A percentile compares a stretch with the other conserved stretches of the same genome.
phyloP scores from a whole-genome alignment of 2,113 vertebrate genomes.

The Tringa solitaria region DNA sequence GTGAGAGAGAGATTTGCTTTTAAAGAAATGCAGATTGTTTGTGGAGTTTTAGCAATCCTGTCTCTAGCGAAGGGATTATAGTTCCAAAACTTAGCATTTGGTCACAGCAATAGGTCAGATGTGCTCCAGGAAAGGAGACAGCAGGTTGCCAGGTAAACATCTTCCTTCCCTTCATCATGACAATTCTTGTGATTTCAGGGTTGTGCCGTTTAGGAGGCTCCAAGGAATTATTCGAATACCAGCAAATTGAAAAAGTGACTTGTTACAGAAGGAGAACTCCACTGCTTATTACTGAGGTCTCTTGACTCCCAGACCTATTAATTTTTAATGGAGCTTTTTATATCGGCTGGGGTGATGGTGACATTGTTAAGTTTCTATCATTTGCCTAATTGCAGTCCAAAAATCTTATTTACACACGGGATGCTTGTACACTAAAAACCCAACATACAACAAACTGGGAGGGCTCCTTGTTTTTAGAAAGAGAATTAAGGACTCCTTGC shows the following conservation, averaged over 20 bases:
- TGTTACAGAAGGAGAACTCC: not conserved
- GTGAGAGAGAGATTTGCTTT: not conserved
- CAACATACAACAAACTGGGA: not conserved
- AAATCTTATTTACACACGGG: not conserved
- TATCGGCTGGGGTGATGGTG: not conserved
- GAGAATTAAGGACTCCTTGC: not conserved
- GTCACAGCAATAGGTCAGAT: not conserved
- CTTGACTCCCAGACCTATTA: constrained; percentile 18
- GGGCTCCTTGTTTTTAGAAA: not conserved
- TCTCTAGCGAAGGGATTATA: not conserved
- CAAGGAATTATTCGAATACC: not conserved
- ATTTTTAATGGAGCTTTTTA: not conserved
- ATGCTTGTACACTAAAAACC: not conserved
- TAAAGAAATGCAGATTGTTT: not conserved
- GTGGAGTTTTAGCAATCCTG: not conserved
- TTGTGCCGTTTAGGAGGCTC: not conserved
- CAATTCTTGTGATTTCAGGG: not conserved
- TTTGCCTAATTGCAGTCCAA: not conserved
- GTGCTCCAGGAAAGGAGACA: not conserved
- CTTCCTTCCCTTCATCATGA: not conserved
- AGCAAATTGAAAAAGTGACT: not conserved
- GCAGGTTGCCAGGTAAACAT: not conserved
- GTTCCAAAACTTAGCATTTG: not conserved
- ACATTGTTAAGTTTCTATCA: not conserved
- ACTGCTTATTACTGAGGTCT: not conserved